These are phyloP conservation scores for Lota lota DNA, from an alignment of 2,113 vertebrate genomes.

Conservation along the genomic window DNA sequence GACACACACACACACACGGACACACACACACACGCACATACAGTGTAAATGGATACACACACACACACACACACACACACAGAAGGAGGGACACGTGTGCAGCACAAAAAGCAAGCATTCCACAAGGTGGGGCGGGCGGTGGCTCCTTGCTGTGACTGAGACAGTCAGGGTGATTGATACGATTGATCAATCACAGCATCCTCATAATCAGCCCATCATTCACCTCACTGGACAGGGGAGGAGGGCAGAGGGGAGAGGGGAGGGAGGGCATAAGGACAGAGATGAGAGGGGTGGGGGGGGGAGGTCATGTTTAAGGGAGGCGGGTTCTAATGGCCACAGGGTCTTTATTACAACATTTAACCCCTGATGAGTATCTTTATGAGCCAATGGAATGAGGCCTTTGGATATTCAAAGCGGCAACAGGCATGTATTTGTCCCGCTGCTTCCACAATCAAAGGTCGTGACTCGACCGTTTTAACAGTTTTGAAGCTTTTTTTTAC, in stretches of 20 bases:
- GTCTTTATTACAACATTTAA: constrained; percentile 36
- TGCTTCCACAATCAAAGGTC: not conserved
- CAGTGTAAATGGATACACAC: too few relatives aligned
- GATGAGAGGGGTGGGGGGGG: not conserved
- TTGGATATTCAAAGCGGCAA: constrained; percentile 17
- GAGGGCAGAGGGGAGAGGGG: constrained; percentile 11
- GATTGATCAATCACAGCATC: constrained; percentile 66
- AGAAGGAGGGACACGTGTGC: constrained; percentile 23
- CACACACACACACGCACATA: constrained; percentile 1
- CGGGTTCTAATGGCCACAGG: not conserved
- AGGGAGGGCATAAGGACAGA: not conserved
- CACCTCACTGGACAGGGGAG: constrained; percentile 34
- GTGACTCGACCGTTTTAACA: too few relatives aligned
- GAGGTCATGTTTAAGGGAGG: not conserved
- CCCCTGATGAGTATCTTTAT: constrained; percentile 35
- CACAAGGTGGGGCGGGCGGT: constrained; percentile 41
- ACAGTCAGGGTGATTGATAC: constrained; percentile 71
- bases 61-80: too few relatives aligned
- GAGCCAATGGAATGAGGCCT: constrained; percentile 16
- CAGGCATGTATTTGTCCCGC: constrained; percentile 4
- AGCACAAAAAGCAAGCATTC: constrained; percentile 34
- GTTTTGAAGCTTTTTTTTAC: too few relatives aligned
- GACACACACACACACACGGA: constrained; percentile 19
- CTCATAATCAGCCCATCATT: constrained; percentile 64
- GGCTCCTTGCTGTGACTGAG: constrained; percentile 57